Conservation (phyloP, 30 jellyfish, hydroid and myxozoan genomes). For the Haliclystus octoradiatus region DNA sequence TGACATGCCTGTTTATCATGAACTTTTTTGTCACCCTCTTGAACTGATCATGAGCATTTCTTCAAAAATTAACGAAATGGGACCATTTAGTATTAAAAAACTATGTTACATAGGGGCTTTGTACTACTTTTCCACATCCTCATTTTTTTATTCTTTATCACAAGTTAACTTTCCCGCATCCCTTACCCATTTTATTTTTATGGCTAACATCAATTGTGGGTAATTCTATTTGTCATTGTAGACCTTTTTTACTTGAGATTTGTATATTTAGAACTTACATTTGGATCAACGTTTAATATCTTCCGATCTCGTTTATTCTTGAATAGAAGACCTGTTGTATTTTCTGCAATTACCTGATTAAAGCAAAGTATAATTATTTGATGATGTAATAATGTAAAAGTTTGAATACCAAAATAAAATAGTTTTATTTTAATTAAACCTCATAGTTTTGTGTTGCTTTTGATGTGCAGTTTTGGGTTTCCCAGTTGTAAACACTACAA, state of each 20-base stretch:
- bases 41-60: no score
- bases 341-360: conserved; percentile 88
- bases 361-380: background rate
- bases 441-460: conserved; percentile 84
- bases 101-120: no score
- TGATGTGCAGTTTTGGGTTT: conserved; percentile 91
- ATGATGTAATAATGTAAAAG: background rate
- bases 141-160: no score
- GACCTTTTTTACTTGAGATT: background rate
- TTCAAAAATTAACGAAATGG: no score
- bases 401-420: background rate
- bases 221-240: no score
- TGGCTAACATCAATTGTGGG: no score
- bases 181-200: no score
- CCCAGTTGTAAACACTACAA: conserved; percentile 92
- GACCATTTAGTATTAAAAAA: no score
- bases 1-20: no score
- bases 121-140: no score
- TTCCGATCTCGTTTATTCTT: conserved; percentile 86
- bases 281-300: conserved; percentile 93
- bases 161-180: no score
- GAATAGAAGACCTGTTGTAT: conserved; percentile 77
- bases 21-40: no score
- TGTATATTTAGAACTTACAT: conserved; percentile 14
- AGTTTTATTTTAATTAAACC: conserved; percentile 28